phyloP scores from a whole-genome alignment of 2,888 invertebrate genomes.

The Drosophila rellima region DNA sequence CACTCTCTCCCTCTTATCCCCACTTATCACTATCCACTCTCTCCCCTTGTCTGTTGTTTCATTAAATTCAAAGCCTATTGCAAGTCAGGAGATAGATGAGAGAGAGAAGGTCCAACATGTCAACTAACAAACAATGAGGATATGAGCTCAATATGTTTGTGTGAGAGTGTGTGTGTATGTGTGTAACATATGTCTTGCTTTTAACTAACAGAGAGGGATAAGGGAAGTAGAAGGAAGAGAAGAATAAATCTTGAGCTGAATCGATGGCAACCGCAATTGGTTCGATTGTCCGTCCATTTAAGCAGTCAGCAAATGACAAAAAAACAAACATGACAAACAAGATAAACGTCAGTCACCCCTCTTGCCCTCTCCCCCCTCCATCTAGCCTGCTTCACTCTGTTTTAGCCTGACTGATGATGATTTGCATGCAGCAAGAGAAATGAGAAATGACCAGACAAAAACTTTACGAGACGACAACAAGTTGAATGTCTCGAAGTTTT shows the following conservation, averaged over 20 bases:
- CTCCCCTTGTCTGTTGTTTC: background rate
- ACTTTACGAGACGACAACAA: slow-evolving; percentile 63
- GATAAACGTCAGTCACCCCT: background rate
- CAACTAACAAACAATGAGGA: slow-evolving; percentile 41
- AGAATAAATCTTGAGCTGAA: slow-evolving; percentile 40
- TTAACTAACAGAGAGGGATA: background rate
- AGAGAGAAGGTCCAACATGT: slow-evolving; percentile 23
- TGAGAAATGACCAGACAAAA: slow-evolving; percentile 51
- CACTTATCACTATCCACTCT: background rate
- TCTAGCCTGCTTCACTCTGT: background rate
- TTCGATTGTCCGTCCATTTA: slow-evolving; percentile 46
- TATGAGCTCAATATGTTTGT: slow-evolving; percentile 7
- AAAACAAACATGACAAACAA: slow-evolving; percentile 31
- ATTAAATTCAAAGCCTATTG: slow-evolving; percentile 30
- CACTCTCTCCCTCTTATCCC: background rate
- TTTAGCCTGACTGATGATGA: slow-evolving; percentile 36
- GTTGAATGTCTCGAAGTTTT: slow-evolving; percentile 54
- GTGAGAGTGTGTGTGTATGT: background rate
- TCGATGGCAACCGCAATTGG: slow-evolving; percentile 64
- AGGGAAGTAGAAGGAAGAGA: background rate
- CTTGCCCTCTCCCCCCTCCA: too few species aligned
- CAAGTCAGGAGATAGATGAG: background rate
- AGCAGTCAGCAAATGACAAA: slow-evolving; percentile 56
- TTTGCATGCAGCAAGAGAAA: slow-evolving; percentile 48
- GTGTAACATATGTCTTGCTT: slow-evolving; percentile 59